Evolutionary conservation across 2,888 invertebrate species (phyloP).

Genomic region (Erannis defoliaria): DNA sequence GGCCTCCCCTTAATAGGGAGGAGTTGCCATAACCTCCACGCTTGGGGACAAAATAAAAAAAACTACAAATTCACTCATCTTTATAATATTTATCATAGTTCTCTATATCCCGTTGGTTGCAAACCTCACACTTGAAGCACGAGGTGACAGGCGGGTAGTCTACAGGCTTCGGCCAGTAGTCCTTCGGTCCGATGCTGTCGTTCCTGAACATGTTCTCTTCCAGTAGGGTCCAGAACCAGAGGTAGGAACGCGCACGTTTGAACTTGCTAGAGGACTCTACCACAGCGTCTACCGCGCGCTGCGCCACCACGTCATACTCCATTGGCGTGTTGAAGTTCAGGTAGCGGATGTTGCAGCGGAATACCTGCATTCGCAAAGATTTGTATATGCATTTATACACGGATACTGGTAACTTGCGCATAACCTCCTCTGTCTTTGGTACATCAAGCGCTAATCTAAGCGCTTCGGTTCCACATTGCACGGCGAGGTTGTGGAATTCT

Average conservation of each 20-base stretch:
- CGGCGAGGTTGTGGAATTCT: no score
- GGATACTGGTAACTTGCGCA: no score
- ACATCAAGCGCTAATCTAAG: no score
- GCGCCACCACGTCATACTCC: slow-evolving; percentile 63
- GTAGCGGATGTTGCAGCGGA: slow-evolving; percentile 73
- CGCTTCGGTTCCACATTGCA: no score
- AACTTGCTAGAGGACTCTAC: slow-evolving; percentile 60
- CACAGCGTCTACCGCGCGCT: slow-evolving; percentile 66
- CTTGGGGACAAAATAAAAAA: no score
- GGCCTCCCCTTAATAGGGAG: no score
- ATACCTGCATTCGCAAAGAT: slow-evolving; percentile 61
- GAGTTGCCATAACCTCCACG: no score
- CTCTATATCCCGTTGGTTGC: slow-evolving; percentile 51
- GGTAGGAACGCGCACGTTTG: slow-evolving; percentile 58
- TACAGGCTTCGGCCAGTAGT: slow-evolving; percentile 58
- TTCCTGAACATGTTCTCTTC: slow-evolving; percentile 62
- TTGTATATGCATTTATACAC: not conserved
- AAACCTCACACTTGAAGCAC: slow-evolving; percentile 51
- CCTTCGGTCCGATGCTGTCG: slow-evolving; percentile 56
- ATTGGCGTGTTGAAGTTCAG: slow-evolving; percentile 65
- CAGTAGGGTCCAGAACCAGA: slow-evolving; percentile 65
- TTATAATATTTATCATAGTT: not conserved
- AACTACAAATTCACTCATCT: not conserved
- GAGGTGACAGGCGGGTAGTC: slow-evolving; percentile 20
- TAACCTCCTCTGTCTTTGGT: no score